Percentiles rank a stretch among this genome's conserved stretches.
Evolutionary conservation across 2,797 vertebrate genomes (phyloP).

Genomic region (Microchirus variegatus): DNA sequence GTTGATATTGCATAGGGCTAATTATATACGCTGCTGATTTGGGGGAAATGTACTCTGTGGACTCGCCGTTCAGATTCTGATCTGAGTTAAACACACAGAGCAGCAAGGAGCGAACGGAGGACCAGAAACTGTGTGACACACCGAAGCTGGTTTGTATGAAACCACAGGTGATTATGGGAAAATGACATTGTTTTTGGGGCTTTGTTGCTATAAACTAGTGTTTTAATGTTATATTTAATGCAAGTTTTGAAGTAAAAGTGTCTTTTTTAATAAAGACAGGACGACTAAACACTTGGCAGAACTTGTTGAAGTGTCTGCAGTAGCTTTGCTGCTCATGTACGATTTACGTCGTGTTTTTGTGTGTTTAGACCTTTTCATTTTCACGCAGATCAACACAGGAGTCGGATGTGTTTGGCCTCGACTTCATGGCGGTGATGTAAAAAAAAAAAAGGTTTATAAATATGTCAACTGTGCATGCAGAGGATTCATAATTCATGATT

Average conservation of each 20-base stretch:
- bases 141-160: background rate
- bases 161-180: background rate
- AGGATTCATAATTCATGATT: too few species aligned
- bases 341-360: background rate
- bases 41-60: constrained; percentile 68
- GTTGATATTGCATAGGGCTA: constrained; percentile 83
- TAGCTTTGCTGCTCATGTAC: too few species aligned
- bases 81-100: too few species aligned
- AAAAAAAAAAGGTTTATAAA: too few species aligned
- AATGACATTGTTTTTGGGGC: background rate
- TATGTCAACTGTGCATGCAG: too few species aligned
- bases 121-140: constrained; percentile 9
- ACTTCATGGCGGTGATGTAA: too few species aligned
- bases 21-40: constrained; percentile 84
- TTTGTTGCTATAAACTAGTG: background rate
- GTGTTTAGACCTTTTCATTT: background rate
- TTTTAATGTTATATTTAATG: background rate
- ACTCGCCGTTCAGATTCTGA: constrained; percentile 31
- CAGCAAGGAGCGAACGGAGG: constrained; percentile 31
- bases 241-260: too few species aligned
- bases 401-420: too few species aligned
- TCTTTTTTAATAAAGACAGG: too few species aligned
- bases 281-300: too few species aligned
- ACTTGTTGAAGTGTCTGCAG: constrained; percentile 10
- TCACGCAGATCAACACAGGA: constrained; percentile 1